Base-by-base conservation (phyloP, 2,113 vertebrate species). In the Solea solea region DNA sequence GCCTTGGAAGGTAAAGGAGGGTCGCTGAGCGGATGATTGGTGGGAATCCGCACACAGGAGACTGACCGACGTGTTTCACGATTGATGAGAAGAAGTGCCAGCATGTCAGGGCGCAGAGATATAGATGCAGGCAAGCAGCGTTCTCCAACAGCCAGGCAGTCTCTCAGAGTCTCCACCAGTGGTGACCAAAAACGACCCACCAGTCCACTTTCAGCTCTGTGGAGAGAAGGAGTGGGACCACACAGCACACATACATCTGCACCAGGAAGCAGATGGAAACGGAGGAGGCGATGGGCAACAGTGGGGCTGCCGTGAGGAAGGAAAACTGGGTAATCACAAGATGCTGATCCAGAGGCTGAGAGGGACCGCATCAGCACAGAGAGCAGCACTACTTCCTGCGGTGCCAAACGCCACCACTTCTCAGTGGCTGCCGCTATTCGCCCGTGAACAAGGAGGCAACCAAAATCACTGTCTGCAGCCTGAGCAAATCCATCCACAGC, bases 251-350 rank as follows among this genome's bases (percentile, higher is more conserved):
- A 95, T 46, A 94, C 92, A 14, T 95, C 93, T 44, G 93, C 89
- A 34, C 94, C 93, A 0, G 94, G 95, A 5, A 98, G 94, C 62
- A 98, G 90, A 67, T 93, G 94, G 76, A 97, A 94, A 15, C 94
- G 93, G 48, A 98, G 91, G 6, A 97, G 93, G 14, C 96, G 93
- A 61, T 96, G 95, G 1, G 96, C 94, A 34, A 98, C 94, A 2
- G 90, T 96, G 51, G 96, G 96, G 69, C 96, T 98, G 45, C 95
- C 95, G 8, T 96, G 95, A 0, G 96, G 96, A 53, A 98, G 93
- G 82, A 96, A 98, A 64, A 98, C 91, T 0, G 96, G 96, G 74
- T 95, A 94, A 83, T 98, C 96, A 0, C 95, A 94, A 1, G 96
- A 95, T 0, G 92, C 71, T 2, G 93, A 91, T 3, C 90, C 92